Evolutionary conservation across 2,888 invertebrate species (phyloP).

Genomic region (Dryobotodes eremita): DNA sequence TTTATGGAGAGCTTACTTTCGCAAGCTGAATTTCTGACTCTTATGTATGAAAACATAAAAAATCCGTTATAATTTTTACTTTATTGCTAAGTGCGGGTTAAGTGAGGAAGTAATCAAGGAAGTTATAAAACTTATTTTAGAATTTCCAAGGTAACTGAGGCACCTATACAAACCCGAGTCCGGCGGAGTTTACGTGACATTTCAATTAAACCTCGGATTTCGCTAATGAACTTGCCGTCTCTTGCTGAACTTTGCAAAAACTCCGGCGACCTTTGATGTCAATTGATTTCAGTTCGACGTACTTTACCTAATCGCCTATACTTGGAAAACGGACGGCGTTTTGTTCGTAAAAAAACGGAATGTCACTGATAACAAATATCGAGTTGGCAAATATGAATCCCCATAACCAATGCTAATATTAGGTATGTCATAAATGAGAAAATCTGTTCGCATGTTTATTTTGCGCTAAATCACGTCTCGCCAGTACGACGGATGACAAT

Average conservation of each 20-base stretch:
- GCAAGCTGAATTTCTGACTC: slow-evolving; percentile 29
- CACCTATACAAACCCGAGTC: slow-evolving; percentile 69
- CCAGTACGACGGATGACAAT: slow-evolving; percentile 44
- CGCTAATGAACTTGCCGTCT: slow-evolving; percentile 79
- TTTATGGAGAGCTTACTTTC: slow-evolving; percentile 44
- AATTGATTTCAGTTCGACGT: slow-evolving; percentile 74
- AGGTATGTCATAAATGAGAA: slow-evolving; percentile 43
- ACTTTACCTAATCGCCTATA: slow-evolving; percentile 46
- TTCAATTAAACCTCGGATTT: slow-evolving; percentile 83
- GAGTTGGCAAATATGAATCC: slow-evolving; percentile 20
- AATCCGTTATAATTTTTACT: slow-evolving; percentile 53
- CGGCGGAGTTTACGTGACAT: slow-evolving; percentile 78
- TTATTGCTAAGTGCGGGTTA: slow-evolving; percentile 55
- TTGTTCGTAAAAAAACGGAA: slow-evolving; percentile 5
- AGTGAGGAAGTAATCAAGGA: slow-evolving; percentile 65
- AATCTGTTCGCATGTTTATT: slow-evolving; percentile 49
- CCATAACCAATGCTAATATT: slow-evolving; percentile 41
- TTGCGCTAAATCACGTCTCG: slow-evolving; percentile 49
- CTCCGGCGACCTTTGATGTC: slow-evolving; percentile 73
- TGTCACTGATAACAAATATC: slow-evolving; percentile 17
- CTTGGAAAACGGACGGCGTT: slow-evolving; percentile 11
- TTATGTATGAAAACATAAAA: slow-evolving; percentile 54
- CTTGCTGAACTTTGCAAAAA: slow-evolving; percentile 78
- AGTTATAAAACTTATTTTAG: slow-evolving; percentile 66
- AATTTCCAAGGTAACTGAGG: slow-evolving; percentile 63